phyloP scores from a whole-genome alignment of 2,113 vertebrate genomes.

The Dicentrarchus labrax region DNA sequence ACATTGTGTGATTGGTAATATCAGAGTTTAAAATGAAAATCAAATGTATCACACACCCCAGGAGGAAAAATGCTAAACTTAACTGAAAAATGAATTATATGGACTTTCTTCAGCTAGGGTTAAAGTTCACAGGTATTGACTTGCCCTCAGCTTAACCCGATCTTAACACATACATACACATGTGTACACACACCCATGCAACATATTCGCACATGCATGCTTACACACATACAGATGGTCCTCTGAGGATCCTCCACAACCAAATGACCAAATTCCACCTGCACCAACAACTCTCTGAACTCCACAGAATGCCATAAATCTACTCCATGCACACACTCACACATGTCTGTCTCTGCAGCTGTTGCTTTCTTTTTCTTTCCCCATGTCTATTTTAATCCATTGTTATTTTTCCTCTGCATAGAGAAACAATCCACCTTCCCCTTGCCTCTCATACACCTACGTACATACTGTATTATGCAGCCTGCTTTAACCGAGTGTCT shows the following conservation, averaged over 20 bases:
- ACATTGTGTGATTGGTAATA: constrained; percentile 1
- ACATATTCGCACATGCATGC: neutral
- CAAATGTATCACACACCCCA: neutral
- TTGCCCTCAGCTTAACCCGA: constrained; percentile 60
- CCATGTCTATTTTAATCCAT: constrained; percentile 41
- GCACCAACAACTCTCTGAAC: constrained; percentile 59
- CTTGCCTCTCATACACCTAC: constrained; percentile 13
- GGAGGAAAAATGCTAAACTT: neutral
- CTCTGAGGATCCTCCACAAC: constrained; percentile 50
- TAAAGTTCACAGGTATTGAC: constrained; percentile 44
- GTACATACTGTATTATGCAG: neutral
- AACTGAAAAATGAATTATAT: neutral
- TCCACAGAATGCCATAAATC: constrained; percentile 63
- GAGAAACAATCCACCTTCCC: constrained; percentile 12
- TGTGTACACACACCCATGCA: neutral
- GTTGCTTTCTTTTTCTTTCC: constrained; percentile 19
- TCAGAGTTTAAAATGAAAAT: constrained; percentile 10
- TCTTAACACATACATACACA: constrained; percentile 45
- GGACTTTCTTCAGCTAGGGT: constrained; percentile 1
- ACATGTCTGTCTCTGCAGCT: constrained; percentile 27
- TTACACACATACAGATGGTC: constrained; percentile 26
- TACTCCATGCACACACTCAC: constrained; percentile 11
- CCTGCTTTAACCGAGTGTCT: constrained; percentile 28
- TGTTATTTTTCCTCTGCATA: constrained; percentile 10
- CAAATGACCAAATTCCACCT: constrained; percentile 71